Evolutionary conservation across 2,797 vertebrate species (phyloP).

Genomic region (Lateolabrax maculatus): DNA sequence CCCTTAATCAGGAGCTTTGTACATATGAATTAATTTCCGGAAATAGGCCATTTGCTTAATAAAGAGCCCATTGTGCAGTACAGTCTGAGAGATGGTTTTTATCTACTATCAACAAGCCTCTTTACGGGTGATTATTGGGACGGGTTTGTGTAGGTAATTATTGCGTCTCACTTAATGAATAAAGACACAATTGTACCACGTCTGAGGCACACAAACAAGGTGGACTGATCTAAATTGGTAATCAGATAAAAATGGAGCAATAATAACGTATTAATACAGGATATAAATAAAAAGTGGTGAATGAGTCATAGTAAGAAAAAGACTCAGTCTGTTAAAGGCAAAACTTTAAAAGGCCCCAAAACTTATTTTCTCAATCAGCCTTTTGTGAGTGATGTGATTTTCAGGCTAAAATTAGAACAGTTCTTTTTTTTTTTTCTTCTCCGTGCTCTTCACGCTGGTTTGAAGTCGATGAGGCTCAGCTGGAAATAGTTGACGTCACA

Average conservation of each 20-base stretch:
- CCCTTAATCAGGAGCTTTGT: slow-evolving; percentile 59
- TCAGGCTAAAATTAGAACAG: too few relatives aligned
- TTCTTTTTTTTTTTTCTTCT: too few relatives aligned
- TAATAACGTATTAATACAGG: background rate
- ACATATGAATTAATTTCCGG: slow-evolving; percentile 52
- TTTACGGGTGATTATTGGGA: slow-evolving; percentile 8
- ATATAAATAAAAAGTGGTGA: background rate
- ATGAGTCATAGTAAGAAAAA: background rate
- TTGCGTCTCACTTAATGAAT: background rate
- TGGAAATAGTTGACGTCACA: background rate
- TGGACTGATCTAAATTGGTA: background rate
- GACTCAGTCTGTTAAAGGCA: background rate
- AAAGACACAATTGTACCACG: background rate
- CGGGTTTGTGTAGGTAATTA: background rate
- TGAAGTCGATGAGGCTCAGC: background rate
- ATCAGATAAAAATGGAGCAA: background rate
- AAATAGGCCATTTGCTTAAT: slow-evolving; percentile 40
- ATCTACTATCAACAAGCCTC: slow-evolving; percentile 23
- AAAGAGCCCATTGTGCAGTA: slow-evolving; percentile 22
- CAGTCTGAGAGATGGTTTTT: slow-evolving; percentile 24
- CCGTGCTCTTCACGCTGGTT: too few relatives aligned
- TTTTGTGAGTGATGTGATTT: background rate
- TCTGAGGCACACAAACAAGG: background rate
- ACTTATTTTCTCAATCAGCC: background rate
- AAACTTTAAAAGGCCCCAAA: background rate